Evolutionary conservation across 2,888 invertebrate species (phyloP), one percentile per base, ranked within the genome.

Genomic region (Digitonthophagus gazella): DNA sequence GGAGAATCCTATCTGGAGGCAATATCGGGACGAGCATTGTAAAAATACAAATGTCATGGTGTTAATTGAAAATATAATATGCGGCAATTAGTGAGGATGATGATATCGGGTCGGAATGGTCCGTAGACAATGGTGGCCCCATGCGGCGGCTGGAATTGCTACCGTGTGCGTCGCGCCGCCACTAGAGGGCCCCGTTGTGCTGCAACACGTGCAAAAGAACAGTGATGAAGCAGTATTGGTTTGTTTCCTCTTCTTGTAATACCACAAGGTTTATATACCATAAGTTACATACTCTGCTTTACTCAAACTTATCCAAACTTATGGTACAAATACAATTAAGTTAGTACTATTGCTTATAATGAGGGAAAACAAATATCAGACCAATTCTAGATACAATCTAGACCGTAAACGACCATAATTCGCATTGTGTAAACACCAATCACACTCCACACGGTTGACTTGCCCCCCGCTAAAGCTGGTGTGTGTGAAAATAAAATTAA

Each of bases 31-130:
- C 69, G 61, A 67, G 61, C 66, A 66, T 71, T 71, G 71, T 71
- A 68, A 85, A 87, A 87, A 86, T 82, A 83, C 83, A 84, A 87
- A 85, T 86, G 86, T 87, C 87, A 87, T 87, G 86, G 84, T 86
- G 84, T 86, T 86, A 87, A 87, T 87, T 87, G 86, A 85, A 87
- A 87, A 86, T 86, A 87, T 86, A 87, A 87, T 87, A 86, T 86
- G 83, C 80, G 84, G 85, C 86, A 87, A 87, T 87, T 87, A 87
- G 77, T 75, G 76, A 75, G 75, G 74, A 74, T 75, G 79, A 81
- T 79, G 78, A 78, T 79, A 78, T 78, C 78, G 77, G 71, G 74
- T 75, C 74, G 75, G 76, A 75, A 76, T 76, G 76, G 75, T 74
- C 71, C 74, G 76, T 61, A 77, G 76, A 80, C 80, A 81, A 80